phyloP scores from a whole-genome alignment of 2,797 vertebrate genomes.

The Muscicapa striata region DNA sequence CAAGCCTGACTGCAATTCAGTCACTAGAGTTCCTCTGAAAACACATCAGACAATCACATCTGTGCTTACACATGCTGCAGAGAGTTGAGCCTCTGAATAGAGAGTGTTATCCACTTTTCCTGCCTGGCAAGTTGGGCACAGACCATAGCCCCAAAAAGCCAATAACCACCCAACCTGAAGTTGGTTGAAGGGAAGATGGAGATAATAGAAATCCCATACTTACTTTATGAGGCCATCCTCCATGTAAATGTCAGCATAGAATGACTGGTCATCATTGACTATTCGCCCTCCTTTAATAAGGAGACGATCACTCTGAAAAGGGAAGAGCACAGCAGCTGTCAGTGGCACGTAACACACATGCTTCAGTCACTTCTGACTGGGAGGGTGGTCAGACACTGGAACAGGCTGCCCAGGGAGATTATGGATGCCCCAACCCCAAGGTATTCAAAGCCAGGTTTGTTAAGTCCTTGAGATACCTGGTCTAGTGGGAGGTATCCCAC shows the following conservation, averaged over 20 bases:
- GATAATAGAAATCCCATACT: conserved; percentile 45
- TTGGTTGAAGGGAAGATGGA: not conserved
- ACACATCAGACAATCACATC: not conserved
- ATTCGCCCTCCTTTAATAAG: conserved; percentile 97
- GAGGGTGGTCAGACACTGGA: not conserved
- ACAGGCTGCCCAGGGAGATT: not conserved
- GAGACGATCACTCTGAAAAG: conserved; percentile 91
- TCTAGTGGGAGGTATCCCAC: not conserved
- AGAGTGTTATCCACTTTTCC: not conserved
- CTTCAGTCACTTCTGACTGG: not conserved
- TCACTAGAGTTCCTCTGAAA: not conserved
- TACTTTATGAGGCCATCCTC: conserved; percentile 97
- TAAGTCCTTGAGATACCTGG: not conserved
- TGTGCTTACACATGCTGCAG: not conserved
- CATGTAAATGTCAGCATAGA: conserved; percentile 96
- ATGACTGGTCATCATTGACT: conserved; percentile 98
- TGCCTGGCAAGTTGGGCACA: not conserved
- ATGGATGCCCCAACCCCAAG: not conserved
- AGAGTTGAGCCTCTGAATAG: not conserved
- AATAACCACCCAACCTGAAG: not conserved
- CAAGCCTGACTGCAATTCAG: not conserved
- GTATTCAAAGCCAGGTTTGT: not conserved
- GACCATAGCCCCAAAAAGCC: not conserved
- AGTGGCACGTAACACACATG: accelerated
- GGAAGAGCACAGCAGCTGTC: conserved; percentile 17